phyloP scores from a whole-genome alignment of 2,888 invertebrate genomes.

The Cerceris rybyensis region DNA sequence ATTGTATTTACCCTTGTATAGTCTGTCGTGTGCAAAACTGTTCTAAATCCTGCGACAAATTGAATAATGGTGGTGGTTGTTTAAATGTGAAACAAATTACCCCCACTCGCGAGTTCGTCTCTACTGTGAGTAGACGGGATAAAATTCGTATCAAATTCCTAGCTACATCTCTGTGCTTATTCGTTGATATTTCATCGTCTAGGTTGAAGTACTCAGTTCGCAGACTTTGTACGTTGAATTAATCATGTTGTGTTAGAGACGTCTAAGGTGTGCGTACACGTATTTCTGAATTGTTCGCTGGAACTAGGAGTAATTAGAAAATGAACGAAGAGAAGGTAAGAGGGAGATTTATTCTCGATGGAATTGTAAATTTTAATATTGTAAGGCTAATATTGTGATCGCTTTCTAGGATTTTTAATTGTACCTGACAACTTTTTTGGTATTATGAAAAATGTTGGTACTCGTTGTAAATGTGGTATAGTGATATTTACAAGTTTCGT shows the following conservation, averaged over 20 bases:
- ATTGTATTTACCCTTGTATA: conserved; percentile 29
- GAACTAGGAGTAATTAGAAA: conserved; percentile 49
- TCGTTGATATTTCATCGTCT: conserved; percentile 13
- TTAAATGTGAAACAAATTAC: conserved; percentile 41
- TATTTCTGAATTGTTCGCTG: conserved; percentile 40
- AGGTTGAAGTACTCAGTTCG: conserved; percentile 18
- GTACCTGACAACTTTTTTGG: not conserved
- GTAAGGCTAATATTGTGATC: too few species aligned
- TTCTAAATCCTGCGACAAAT: conserved; percentile 41
- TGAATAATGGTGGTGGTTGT: conserved; percentile 39
- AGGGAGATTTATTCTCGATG: conserved; percentile 1
- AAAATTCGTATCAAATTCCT: conserved; percentile 28
- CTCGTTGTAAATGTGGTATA: too few species aligned
- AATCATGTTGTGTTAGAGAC: conserved; percentile 44
- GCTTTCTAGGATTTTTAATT: too few species aligned
- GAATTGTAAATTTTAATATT: conserved; percentile 12
- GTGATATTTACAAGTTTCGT: too few species aligned
- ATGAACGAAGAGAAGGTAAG: conserved; percentile 11
- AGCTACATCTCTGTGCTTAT: conserved; percentile 3
- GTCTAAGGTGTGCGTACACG: conserved; percentile 24
- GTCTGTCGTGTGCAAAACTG: conserved; percentile 24
- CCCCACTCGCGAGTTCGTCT: not conserved
- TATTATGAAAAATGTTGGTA: too few species aligned
- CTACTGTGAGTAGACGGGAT: conserved; percentile 23
- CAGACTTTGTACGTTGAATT: conserved; percentile 53